Evolutionary conservation across 2,888 invertebrate species (phyloP).

Genomic region (Strigamia maritima): DNA sequence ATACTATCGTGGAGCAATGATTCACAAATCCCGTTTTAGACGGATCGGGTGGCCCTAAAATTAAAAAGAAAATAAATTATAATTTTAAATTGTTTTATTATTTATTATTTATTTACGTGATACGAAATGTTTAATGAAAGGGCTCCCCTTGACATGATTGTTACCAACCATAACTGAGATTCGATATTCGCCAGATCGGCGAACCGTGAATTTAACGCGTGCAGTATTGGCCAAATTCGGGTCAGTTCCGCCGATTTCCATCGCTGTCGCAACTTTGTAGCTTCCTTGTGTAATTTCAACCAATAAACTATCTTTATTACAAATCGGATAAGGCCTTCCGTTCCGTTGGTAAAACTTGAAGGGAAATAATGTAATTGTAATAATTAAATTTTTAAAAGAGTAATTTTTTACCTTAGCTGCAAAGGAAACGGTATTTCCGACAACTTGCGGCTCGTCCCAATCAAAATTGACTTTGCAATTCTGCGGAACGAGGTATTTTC

Average conservation of each 20-base stretch:
- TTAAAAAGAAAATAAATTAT: conserved; percentile 36
- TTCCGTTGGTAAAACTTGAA: conserved; percentile 82
- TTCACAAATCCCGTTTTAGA: conserved; percentile 77
- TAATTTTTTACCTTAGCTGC: conserved; percentile 62
- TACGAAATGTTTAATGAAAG: conserved; percentile 75
- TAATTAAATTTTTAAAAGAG: neutral
- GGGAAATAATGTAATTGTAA: too few species aligned
- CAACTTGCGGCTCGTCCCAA: conserved; percentile 84
- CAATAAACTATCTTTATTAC: conserved; percentile 84
- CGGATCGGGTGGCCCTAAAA: conserved; percentile 72
- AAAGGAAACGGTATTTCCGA: conserved; percentile 89
- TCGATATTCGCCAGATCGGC: conserved; percentile 83
- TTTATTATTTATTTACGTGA: too few species aligned
- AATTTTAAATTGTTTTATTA: too few species aligned
- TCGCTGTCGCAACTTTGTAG: conserved; percentile 74
- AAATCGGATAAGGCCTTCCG: conserved; percentile 90
- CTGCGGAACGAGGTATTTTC: conserved; percentile 82
- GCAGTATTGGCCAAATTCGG: conserved; percentile 81
- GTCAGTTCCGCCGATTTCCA: conserved; percentile 81
- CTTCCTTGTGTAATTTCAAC: conserved; percentile 83
- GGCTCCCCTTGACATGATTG: conserved; percentile 78
- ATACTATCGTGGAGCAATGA: conserved; percentile 78
- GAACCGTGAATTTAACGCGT: conserved; percentile 85
- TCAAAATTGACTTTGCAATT: conserved; percentile 84
- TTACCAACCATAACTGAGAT: conserved; percentile 79